A percentile compares a stretch with the other conserved stretches of the same genome.
phyloP scores from a whole-genome alignment of 2,113 vertebrate genomes.

The Tor tambroides region DNA sequence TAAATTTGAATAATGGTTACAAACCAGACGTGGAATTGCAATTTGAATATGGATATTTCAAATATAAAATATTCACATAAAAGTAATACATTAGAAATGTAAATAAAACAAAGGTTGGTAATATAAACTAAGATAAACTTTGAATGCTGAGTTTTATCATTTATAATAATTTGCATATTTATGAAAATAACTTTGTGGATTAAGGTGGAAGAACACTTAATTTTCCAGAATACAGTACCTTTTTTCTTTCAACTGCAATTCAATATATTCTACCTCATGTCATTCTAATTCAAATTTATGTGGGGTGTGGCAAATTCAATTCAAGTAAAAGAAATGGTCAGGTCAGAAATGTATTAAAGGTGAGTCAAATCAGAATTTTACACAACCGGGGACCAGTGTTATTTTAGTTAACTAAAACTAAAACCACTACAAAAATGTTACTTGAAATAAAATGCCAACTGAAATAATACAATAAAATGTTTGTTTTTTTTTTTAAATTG shows the following conservation, averaged over 20 bases:
- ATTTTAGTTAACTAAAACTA: not conserved
- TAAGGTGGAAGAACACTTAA: not conserved
- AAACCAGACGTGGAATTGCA: not conserved
- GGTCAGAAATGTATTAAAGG: not conserved
- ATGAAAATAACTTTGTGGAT: not conserved
- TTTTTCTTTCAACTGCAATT: not conserved
- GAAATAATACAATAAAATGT: too few relatives aligned
- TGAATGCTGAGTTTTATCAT: not conserved
- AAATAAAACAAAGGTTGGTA: not conserved
- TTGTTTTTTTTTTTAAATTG: too few relatives aligned
- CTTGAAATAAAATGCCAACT: not conserved
- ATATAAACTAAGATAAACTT: not conserved
- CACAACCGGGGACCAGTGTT: not conserved
- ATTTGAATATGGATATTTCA: not conserved
- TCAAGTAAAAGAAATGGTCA: not conserved
- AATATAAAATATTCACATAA: not conserved
- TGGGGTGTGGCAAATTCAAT: not conserved
- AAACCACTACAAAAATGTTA: not conserved
- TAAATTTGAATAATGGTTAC: not conserved
- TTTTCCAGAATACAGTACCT: too few relatives aligned
- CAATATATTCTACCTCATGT: not conserved
- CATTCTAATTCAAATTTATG: not conserved
- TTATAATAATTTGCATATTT: not conserved
- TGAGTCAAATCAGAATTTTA: not conserved
- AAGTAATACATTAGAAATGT: not conserved